These are phyloP conservation scores for Microtus richardsoni DNA, from an alignment of 2,113 vertebrate species.

Conservation along the genomic window DNA sequence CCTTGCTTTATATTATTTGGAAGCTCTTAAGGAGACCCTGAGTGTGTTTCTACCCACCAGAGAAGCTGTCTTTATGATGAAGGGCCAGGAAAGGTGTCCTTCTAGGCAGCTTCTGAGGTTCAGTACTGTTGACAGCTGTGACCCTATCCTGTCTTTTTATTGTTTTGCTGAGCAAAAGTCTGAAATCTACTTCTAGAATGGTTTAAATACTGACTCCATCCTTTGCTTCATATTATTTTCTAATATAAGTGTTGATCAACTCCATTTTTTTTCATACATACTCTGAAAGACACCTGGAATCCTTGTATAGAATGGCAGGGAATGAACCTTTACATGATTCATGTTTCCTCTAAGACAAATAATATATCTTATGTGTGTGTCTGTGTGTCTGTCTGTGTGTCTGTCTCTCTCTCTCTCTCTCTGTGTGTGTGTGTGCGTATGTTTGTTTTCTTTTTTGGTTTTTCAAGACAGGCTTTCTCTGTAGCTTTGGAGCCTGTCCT, in stretches of 20 bases:
- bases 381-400: too few relatives aligned
- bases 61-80: not conserved
- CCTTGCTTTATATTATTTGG: not conserved
- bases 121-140: not conserved
- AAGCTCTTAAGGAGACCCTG: conserved; percentile 22
- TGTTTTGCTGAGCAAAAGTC: too few relatives aligned
- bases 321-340: not conserved
- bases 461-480: too few relatives aligned
- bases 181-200: not conserved
- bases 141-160: not conserved
- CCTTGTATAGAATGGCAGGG: not conserved
- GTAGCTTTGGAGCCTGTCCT: too few relatives aligned
- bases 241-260: not conserved
- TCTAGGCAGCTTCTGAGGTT: not conserved
- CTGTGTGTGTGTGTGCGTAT: not conserved
- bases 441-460: too few relatives aligned
- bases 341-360: not conserved
- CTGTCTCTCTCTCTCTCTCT: too few relatives aligned
- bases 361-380: not conserved
- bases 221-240: conserved; percentile 22
- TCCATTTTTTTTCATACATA: not conserved
- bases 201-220: not conserved
- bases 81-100: not conserved
- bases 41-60: not conserved
- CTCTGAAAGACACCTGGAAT: not conserved